Base-by-base conservation (phyloP, 2,888 invertebrate species). In the Thelaira solivaga region DNA sequence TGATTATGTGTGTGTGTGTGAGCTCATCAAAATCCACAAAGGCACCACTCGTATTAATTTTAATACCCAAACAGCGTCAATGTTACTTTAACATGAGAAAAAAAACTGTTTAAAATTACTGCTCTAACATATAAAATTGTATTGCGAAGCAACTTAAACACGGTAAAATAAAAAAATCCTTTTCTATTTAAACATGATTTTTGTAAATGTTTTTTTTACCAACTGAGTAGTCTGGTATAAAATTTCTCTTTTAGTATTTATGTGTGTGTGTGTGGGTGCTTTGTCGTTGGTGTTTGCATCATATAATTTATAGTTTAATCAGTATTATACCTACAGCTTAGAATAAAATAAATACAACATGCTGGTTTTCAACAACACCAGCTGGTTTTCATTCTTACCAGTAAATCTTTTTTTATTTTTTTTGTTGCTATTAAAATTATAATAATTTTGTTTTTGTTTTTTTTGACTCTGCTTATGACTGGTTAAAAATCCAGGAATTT, bases 241-340 rank as follows among this genome's bases (percentile, higher is more conserved):
- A n/a, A n/a, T n/a, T n/a, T n/a, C n/a, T n/a, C n/a, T n/a, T n/a
- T n/a, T n/a, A n/a, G 8, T n/a, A 39, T 39, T 4, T 6, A 2
- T 4, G 8, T 39, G 4, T 39, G 8, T 39, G 18, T n/a, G n/a
- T 34, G 4, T 53, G 34, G 34, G 26, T 3, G 3, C 13, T 41
- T 16, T 11, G 6, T 29, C 31, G 4, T 31, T 2, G 49, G 24
- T 18, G 26, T 47, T 67, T 51, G 5, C 59, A n/a, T 41, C 47
- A 31, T 43, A 20, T 26, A 73, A 67, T 67, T 65, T 73, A 53
- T 67, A 53, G 53, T 73, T 22, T 34, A 62, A 75, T 53, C 68
- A 68, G 31, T n/a, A 47, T 45, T 22, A 51, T 41, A 43, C 45
- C 62, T n/a, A 26, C 45, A 43, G 68, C 47, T 61, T 45, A 29